phyloP scores from a whole-genome alignment of 1,140 invertebrate species.

The Lucilia cuprina region DNA sequence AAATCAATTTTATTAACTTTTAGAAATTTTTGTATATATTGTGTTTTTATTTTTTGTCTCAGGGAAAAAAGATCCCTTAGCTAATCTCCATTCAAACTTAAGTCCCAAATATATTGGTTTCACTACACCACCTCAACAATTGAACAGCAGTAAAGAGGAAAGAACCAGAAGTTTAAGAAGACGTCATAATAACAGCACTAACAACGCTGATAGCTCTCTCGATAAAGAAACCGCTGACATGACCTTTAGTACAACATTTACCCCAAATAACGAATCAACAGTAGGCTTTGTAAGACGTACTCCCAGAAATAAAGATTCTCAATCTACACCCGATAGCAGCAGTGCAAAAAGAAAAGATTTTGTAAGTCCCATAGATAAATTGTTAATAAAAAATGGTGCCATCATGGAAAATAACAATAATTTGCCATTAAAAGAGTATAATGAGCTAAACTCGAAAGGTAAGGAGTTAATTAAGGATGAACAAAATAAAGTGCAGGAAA shows the following conservation, averaged over 20 bases:
- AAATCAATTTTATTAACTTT: background rate
- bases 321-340: background rate
- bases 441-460: background rate
- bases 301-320: background rate
- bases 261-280: background rate
- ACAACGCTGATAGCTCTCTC: background rate
- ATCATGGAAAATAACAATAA: background rate
- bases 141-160: background rate
- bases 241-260: background rate
- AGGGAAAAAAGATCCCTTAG: slow-evolving; percentile 37
- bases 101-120: slow-evolving; percentile 42
- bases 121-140: background rate
- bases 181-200: slow-evolving; percentile 4
- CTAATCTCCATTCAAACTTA: slow-evolving; percentile 38
- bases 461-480: background rate
- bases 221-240: background rate
- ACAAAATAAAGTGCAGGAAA: background rate
- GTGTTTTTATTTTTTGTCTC: slow-evolving; percentile 3
- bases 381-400: slow-evolving; percentile 36
- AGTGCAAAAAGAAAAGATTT: slow-evolving; percentile 24
- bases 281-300: slow-evolving; percentile 33
- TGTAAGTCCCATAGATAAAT: slow-evolving; percentile 41
- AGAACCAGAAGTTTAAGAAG: slow-evolving; percentile 17
- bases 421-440: background rate
- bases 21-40: background rate